Base-by-base conservation (phyloP, 2,888 invertebrate species). In the Phanerotoma sp. region DNA sequence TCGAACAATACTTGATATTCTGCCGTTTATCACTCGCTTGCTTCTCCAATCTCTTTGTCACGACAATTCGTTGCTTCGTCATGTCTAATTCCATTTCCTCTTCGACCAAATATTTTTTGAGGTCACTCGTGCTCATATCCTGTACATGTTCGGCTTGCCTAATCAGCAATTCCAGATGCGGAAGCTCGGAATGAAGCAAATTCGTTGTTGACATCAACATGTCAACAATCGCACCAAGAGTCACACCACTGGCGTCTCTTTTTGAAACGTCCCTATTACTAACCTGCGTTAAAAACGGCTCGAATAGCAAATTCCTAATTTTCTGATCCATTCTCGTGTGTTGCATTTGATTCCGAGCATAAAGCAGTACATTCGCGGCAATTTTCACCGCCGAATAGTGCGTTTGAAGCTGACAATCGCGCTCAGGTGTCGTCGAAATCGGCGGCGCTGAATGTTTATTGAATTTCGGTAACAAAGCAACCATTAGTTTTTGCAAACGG, bases 381-480 rank as follows among this genome's bases (percentile, higher is more conserved):
- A 89, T 86, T 80, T 90, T 82, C 16, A 73, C 64, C 9, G 62
- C 66, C 4, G 66, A 72, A 13, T 69, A 74, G 58, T 71, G 68
- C 33, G 68, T 67, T 6, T 72, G 63, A 20, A 42, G 16, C 25
- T 48, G 33, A 11, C 25, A 18, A 32, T 68, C 62, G 2, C 59
- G 62, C 33, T 70, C 66, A 9, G 54, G 62, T 32, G 66, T 61
- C n/a, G 56, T 57, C 22, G 62, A 58, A 20, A 54, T 64, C 1
- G 58, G 50, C 3, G 56, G 42, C 11, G 64, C 44, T 22, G 69
- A 69, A 3, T 83, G 5, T 5, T 25, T 68, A 6, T 83, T 78
- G 72, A 92, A 93, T 57, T 88, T 83, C 4, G 88, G 84, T 59
- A 93, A 80, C 47, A 93, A 79, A 0, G 86, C 83, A 52, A 93